Conservation (phyloP, 2,888 invertebrate species). For the Cosmia trapezina region DNA sequence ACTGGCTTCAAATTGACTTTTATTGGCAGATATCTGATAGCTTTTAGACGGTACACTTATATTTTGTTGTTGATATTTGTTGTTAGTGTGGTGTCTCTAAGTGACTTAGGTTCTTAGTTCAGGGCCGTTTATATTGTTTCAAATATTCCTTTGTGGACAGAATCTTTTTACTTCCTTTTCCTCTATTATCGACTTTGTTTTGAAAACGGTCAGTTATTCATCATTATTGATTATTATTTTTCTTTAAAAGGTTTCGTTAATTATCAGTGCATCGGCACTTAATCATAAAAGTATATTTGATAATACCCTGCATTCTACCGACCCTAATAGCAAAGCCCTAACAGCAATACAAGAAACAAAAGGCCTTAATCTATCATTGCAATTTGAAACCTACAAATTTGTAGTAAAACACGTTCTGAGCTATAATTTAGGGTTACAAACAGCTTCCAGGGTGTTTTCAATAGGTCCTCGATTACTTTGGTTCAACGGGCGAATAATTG, state of each 20-base stretch:
- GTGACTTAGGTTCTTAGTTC: conserved; percentile 30
- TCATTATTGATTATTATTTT: background rate
- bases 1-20: conserved; percentile 67
- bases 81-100: conserved; percentile 55
- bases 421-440: conserved; percentile 60
- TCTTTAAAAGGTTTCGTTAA: background rate
- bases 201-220: too few relatives aligned
- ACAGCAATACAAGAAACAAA: conserved; percentile 42
- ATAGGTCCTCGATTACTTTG: conserved; percentile 55
- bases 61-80: conserved; percentile 67
- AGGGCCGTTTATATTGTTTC: conserved; percentile 26
- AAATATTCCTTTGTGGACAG: background rate
- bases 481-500: conserved; percentile 59
- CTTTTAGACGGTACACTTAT: conserved; percentile 64
- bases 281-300: background rate
- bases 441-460: conserved; percentile 61
- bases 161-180: conserved; percentile 2
- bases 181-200: background rate
- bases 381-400: conserved; percentile 48
- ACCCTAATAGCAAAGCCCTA: background rate
- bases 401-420: conserved; percentile 51
- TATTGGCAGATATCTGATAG: conserved; percentile 68
- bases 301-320: conserved; percentile 7
- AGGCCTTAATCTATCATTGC: conserved; percentile 51
- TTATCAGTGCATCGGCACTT: background rate